Evolutionary conservation across 2,113 vertebrate species (phyloP).

Genomic region (Melanerpes aurifrons): DNA sequence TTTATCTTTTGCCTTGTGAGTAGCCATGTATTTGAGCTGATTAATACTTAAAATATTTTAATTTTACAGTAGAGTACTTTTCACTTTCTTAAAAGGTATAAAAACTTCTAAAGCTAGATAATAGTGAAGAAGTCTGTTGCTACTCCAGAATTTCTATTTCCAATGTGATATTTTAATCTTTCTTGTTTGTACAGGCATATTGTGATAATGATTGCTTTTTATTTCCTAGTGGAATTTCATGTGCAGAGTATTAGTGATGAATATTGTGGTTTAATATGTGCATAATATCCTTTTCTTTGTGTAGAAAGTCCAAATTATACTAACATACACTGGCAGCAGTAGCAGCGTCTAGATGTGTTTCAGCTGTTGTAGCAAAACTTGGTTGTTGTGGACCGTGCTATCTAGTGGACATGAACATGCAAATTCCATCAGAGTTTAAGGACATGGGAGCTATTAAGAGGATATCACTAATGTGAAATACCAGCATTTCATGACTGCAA

Average conservation of each 20-base stretch:
- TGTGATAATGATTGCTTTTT: background rate
- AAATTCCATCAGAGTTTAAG: background rate
- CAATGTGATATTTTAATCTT: background rate
- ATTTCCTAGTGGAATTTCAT: background rate
- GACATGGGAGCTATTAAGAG: background rate
- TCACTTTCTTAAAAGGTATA: background rate
- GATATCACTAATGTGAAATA: background rate
- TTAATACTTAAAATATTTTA: background rate
- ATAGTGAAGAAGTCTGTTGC: background rate
- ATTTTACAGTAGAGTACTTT: background rate
- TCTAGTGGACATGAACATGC: background rate
- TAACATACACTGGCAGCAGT: background rate
- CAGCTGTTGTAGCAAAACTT: background rate
- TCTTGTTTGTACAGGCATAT: background rate
- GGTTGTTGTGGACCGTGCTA: background rate
- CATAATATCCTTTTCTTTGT: background rate
- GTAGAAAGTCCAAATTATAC: background rate
- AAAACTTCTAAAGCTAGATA: background rate
- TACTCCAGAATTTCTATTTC: background rate
- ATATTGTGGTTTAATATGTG: background rate
- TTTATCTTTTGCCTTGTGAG: background rate
- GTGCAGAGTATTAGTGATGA: background rate
- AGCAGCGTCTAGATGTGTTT: background rate
- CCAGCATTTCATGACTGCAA: background rate
- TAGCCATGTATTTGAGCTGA: background rate